These are phyloP conservation scores for Flexamia atlantica DNA, from an alignment of 2,888 invertebrate genomes.

Conservation along the genomic window DNA sequence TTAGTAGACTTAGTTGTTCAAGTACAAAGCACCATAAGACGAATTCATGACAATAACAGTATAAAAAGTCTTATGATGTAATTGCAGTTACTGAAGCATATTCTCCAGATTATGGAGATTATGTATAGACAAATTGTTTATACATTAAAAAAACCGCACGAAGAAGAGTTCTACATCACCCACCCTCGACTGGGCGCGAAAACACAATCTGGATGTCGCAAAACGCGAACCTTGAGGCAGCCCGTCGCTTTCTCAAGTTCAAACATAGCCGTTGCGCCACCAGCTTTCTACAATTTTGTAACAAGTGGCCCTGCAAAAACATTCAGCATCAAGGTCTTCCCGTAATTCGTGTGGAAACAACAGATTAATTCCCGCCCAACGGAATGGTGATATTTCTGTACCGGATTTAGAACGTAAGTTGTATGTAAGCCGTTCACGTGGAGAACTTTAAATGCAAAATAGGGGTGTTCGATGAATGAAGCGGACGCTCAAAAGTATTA, in stretches of 20 bases:
- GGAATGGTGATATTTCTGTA: no score
- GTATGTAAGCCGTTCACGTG: no score
- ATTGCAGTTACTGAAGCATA: no score
- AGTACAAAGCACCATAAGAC: no score
- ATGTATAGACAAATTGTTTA: no score
- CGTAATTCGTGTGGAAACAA: background rate
- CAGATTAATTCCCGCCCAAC: background rate
- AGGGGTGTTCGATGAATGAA: conserved; percentile 20
- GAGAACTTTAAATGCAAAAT: no score
- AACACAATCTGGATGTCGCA: conserved; percentile 11
- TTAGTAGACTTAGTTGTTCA: no score
- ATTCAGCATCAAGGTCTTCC: background rate
- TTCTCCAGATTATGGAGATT: no score
- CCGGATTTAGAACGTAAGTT: no score
- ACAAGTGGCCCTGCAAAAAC: conserved; percentile 38
- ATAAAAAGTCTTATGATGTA: no score
- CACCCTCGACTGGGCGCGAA: background rate
- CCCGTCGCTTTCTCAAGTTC: conserved; percentile 35
- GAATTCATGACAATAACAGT: no score
- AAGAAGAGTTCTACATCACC: background rate
- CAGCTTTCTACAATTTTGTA: conserved; percentile 37
- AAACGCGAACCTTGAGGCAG: conserved; percentile 26
- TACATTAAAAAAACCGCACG: no score
- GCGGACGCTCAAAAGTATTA: background rate
- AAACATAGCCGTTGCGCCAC: conserved; percentile 27